Evolutionary conservation across 2,888 invertebrate genomes (phyloP).

Genomic region (Nephrotoma flavescens): DNA sequence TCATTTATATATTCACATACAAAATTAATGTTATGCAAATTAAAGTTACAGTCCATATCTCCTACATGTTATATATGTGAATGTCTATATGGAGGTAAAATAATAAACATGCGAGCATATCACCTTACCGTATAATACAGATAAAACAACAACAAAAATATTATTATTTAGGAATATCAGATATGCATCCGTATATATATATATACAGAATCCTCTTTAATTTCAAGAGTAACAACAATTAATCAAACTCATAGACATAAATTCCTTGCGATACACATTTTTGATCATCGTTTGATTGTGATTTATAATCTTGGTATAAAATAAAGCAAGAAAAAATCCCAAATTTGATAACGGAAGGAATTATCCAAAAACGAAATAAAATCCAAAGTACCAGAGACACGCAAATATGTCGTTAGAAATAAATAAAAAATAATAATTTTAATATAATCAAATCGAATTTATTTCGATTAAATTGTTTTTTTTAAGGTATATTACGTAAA

Average conservation of each 20-base stretch:
- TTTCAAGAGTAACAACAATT: background rate
- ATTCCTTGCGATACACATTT: background rate
- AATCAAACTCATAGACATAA: background rate
- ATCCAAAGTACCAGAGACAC: background rate
- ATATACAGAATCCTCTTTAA: background rate
- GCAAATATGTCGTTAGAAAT: background rate
- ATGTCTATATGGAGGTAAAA: background rate
- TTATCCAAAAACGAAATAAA: background rate
- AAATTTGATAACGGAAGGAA: background rate
- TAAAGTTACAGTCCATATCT: background rate
- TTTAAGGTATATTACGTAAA: background rate
- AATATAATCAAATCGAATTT: background rate
- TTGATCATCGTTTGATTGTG: background rate
- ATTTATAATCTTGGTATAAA: background rate
- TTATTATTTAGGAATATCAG: background rate
- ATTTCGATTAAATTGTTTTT: background rate
- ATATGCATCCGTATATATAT: background rate
- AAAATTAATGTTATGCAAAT: background rate
- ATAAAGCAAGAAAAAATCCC: background rate
- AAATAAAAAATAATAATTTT: background rate
- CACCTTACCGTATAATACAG: background rate
- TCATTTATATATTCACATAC: background rate
- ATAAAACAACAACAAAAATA: background rate
- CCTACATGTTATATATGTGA: background rate
- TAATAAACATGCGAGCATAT: background rate